Base-by-base conservation (phyloP, 2,888 invertebrate genomes). In the Scelioninae gen. 1 region DNA sequence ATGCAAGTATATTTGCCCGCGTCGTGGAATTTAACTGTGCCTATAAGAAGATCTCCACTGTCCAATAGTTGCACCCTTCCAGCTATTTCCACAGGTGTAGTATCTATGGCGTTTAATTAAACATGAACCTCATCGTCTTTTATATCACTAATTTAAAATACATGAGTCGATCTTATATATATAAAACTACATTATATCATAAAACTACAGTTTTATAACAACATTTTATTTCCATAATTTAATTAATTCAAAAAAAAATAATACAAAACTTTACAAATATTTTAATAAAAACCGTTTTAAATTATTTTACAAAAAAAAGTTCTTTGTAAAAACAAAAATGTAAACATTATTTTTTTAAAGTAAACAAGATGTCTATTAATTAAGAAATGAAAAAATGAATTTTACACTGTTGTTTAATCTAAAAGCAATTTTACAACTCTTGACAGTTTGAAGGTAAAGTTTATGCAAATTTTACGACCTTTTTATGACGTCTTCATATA, bases 1-100 rank as follows among this genome's bases (percentile, higher is more conserved):
- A 96, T 93, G 92, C 98, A 99, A 9, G 96, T 96, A 92, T 98
- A 99, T 91, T 96, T 95, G 31, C 98, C 99, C 81, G 96, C 96
- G 92, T 99, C 98, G 31, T 94, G 93, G 84, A 96, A 95, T 82
- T 96, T 95, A 2, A 97, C 96, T 79, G 97, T 96, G 6, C 97
- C 96, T 85, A 99, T 96, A 87, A 98, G 93, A 87, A 99, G 94
- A 93, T 97, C 97, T 43, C 97, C 97, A 87, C 95, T 96, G 84
- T 97, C 97, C 85, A 97, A 93, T 68, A 97, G 95, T 93, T 97
- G 97, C 83, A 98, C 94, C 88, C 98, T 94, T 85, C 96, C 96
- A 81, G 96, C 94, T 82, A 95, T 93, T 88, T 95, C 94, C 74
- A 95, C 94, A 86, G 94, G 93, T 86, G 93, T 93, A 47, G 94